Base-by-base conservation (phyloP, 37 sponge, comb jelly and placozoan genomes). In the Beroe ovata region DNA sequence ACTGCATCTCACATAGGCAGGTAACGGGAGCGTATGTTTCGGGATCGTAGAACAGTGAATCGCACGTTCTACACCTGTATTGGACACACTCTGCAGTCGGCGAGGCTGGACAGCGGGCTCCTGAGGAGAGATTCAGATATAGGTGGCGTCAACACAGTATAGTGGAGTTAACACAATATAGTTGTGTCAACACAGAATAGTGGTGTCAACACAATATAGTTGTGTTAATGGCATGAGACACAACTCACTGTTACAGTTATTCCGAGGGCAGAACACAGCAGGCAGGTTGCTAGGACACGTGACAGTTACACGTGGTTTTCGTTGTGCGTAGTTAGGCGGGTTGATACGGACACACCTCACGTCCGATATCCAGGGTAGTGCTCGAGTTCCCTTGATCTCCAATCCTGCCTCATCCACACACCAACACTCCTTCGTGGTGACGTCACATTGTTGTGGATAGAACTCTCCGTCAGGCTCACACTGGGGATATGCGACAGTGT, bases 361-460 rank as follows among this genome's bases (percentile, higher is more conserved):
- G 29, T 77, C 84, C 25, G 84, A 26, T 41, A 77, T 35, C 84
- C 84, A 77, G 54, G 84, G 84, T 0, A 77, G 47, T 18, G 84
- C 84, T 25, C 84, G 26, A 1, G 84, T 77, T 8, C 84, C 84
- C 54, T 77, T 77, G 39, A 77, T 77, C 84, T 77, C 84, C 19
- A 77, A 25, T 28, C 84, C 84, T 4, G 84, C 25, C 84, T 77
- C 84, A 20, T 77, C 84, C 54, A 77, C 84, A 42, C 84, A 77
- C 84, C 84, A 77, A 25, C 84, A 77, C 25, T 77, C 84, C 54
- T 77, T 77, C 3, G 84, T 40, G 14, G 23, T 30, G 54, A 77
- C 54, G 28, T 77, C 33, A 42, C 84, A 77, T 25, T 77, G 84
- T 4, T 23, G 84, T 23, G 84, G 84, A 54, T 77, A 77, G 84